Percentiles rank a stretch among this genome's conserved stretches.
Evolutionary conservation across 2,888 invertebrate genomes (phyloP).

Genomic region (Tanaodytes sp.): DNA sequence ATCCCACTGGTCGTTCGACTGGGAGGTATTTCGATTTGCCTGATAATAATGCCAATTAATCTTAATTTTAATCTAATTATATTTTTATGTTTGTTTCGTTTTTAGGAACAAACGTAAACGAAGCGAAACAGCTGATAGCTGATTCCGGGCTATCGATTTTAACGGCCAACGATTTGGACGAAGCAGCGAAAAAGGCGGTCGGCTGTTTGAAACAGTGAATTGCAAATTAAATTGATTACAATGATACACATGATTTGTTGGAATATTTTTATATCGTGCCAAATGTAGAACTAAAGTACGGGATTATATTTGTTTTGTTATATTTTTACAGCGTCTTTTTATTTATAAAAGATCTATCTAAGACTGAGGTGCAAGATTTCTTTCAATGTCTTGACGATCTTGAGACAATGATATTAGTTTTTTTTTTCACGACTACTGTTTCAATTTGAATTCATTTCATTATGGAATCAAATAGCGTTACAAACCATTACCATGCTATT

Average conservation of each 20-base stretch:
- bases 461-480: too few species aligned
- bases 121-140: constrained; percentile 86
- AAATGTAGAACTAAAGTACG: constrained; percentile 19
- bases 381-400: too few species aligned
- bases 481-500: too few species aligned
- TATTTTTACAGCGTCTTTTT: too few species aligned
- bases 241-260: constrained; percentile 3
- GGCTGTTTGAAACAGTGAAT: constrained; percentile 32
- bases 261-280: constrained; percentile 40
- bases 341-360: too few species aligned
- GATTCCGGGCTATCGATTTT: constrained; percentile 88
- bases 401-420: too few species aligned
- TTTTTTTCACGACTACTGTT: too few species aligned
- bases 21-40: constrained; percentile 91
- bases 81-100: constrained; percentile 7
- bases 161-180: constrained; percentile 89
- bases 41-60: constrained; percentile 1
- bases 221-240: constrained; percentile 16
- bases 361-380: too few species aligned
- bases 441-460: too few species aligned
- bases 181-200: constrained; percentile 93
- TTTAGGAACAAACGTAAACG: constrained; percentile 75
- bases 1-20: constrained; percentile 94
- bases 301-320: too few species aligned
- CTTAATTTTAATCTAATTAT: constrained; percentile 2